A percentile compares a stretch with the other conserved stretches of the same genome.
Evolutionary conservation across 2,888 invertebrate genomes (phyloP).

Genomic region (Tribolium freemani): DNA sequence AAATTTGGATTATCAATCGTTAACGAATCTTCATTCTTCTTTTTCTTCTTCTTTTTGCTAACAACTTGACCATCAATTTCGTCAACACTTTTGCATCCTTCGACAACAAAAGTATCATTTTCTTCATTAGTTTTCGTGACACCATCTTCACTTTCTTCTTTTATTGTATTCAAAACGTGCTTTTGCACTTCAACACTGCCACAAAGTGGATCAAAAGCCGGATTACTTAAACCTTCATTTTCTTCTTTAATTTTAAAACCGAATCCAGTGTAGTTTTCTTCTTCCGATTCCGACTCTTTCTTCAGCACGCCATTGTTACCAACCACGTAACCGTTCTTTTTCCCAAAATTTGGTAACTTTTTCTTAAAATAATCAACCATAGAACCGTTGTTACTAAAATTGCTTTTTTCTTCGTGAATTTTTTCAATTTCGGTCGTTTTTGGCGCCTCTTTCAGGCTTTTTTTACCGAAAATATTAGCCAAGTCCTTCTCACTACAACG

Average conservation of each 20-base stretch:
- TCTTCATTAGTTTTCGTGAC: constrained; percentile 31
- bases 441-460: constrained; percentile 66
- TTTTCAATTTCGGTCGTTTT: constrained; percentile 44
- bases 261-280: constrained; percentile 56
- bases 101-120: constrained; percentile 23
- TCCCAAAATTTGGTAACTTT: constrained; percentile 71
- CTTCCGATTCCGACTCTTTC: constrained; percentile 58
- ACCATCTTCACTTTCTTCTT: constrained; percentile 50
- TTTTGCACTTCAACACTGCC: constrained; percentile 52
- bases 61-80: constrained; percentile 19
- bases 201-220: constrained; percentile 60
- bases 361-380: constrained; percentile 76
- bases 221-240: constrained; percentile 57
- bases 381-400: constrained; percentile 68
- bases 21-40: constrained; percentile 26
- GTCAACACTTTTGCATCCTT: constrained; percentile 15
- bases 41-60: constrained; percentile 41
- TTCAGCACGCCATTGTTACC: constrained; percentile 57
- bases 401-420: constrained; percentile 44
- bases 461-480: constrained; percentile 86
- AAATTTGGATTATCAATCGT: constrained; percentile 43
- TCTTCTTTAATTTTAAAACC: constrained; percentile 46
- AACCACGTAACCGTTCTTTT: constrained; percentile 50
- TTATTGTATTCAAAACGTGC: constrained; percentile 57
- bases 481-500: constrained; percentile 87